Conservation (phyloP, 2,113 vertebrate species). For the Vidua chalybeata region DNA sequence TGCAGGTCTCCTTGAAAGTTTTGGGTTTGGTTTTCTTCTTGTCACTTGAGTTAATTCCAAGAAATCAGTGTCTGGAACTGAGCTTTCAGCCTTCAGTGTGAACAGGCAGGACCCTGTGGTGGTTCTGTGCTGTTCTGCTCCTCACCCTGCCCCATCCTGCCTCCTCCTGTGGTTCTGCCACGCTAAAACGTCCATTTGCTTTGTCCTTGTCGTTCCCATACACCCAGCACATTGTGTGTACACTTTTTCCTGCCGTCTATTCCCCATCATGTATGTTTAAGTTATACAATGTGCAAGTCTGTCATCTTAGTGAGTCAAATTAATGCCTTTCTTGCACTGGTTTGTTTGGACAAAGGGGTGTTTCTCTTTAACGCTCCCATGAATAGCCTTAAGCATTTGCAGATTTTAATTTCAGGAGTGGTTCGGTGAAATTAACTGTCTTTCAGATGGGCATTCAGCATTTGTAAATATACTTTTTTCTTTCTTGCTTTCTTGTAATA, state of each 20-base stretch:
- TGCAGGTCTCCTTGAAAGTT: neutral
- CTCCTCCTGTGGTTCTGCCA: neutral
- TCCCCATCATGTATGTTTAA: neutral
- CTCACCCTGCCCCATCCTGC: neutral
- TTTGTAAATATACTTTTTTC: neutral
- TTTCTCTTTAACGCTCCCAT: slow-evolving; percentile 56
- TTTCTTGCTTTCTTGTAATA: neutral
- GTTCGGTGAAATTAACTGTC: slow-evolving; percentile 50
- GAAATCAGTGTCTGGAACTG: neutral
- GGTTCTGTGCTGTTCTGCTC: neutral
- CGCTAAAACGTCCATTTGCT: neutral
- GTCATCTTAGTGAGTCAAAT: slow-evolving; percentile 65
- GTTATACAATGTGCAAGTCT: slow-evolving; percentile 59
- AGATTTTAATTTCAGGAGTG: slow-evolving; percentile 65
- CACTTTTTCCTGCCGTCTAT: neutral
- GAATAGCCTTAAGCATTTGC: slow-evolving; percentile 51
- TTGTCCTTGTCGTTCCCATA: neutral
- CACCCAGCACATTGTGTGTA: neutral
- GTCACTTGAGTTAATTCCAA: neutral
- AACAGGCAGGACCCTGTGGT: neutral
- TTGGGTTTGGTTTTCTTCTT: neutral
- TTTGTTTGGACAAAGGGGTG: slow-evolving; percentile 67
- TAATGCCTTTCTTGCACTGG: slow-evolving; percentile 30
- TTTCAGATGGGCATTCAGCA: slow-evolving; percentile 35
- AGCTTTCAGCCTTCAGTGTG: neutral